Evolutionary conservation across 2,113 vertebrate genomes (phyloP).

Genomic region (Capreolus pygargus): DNA sequence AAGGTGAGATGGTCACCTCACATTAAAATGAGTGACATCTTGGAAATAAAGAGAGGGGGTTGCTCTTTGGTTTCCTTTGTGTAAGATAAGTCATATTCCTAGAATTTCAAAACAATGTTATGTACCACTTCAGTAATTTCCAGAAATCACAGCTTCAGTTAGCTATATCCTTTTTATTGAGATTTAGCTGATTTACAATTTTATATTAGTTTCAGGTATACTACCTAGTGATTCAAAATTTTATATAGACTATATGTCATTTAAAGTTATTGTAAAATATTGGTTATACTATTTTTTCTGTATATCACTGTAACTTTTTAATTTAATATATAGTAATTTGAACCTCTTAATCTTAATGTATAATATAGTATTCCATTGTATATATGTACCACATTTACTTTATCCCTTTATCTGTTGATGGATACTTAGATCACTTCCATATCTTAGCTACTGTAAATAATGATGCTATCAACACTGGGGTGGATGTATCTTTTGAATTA

Average conservation of each 20-base stretch:
- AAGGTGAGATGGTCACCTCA: background rate
- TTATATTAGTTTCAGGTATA: background rate
- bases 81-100: background rate
- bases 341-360: background rate
- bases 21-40: background rate
- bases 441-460: background rate
- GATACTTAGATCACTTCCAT: background rate
- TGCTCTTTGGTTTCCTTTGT: background rate
- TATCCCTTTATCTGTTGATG: background rate
- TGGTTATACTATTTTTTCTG: background rate
- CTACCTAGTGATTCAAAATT: background rate
- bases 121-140: background rate
- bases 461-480: background rate
- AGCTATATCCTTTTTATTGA: background rate
- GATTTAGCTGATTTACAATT: background rate
- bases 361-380: background rate
- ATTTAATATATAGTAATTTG: background rate
- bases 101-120: background rate
- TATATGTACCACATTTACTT: background rate
- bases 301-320: background rate
- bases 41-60: background rate
- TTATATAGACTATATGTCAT: background rate
- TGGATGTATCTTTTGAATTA: background rate
- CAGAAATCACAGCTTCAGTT: background rate
- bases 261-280: background rate